Evolutionary conservation across 2,888 invertebrate species (phyloP).

Genomic region (Synanthedon vespiformis): DNA sequence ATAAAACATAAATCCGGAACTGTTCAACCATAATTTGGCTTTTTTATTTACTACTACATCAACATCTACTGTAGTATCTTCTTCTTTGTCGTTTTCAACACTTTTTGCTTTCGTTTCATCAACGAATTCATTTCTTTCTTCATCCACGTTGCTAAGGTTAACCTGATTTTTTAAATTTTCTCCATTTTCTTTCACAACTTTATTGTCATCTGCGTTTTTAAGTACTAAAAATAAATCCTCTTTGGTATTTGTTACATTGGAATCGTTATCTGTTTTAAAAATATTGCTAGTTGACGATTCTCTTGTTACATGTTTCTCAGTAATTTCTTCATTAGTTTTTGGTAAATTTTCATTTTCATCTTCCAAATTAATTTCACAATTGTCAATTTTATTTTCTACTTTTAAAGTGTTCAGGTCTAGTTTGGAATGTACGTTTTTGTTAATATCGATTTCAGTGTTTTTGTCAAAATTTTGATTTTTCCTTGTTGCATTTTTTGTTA

Average conservation of each 20-base stretch:
- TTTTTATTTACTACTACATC: slow-evolving; percentile 5
- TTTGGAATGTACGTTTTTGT: too few species aligned
- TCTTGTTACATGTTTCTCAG: too few species aligned
- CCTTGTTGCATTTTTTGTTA: slow-evolving; percentile 20
- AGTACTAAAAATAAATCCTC: too few species aligned
- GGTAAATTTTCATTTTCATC: too few species aligned
- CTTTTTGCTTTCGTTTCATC: slow-evolving; percentile 36
- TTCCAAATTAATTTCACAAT: too few species aligned
- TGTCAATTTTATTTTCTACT: too few species aligned
- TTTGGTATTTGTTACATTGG: too few species aligned
- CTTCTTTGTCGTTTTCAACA: slow-evolving; percentile 2
- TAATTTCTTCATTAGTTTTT: too few species aligned
- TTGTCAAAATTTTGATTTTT: slow-evolving; percentile 1
- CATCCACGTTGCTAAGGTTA: not conserved
- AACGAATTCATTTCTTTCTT: not conserved
- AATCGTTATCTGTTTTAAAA: too few species aligned
- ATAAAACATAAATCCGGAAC: slow-evolving; percentile 82
- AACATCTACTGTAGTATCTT: slow-evolving; percentile 2
- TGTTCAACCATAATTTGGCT: slow-evolving; percentile 57
- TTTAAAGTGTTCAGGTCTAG: too few species aligned
- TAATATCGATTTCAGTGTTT: too few species aligned
- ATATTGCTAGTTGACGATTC: too few species aligned
- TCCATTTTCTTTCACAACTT: not conserved
- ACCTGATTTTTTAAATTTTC: not conserved
- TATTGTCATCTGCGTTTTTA: not conserved